Base-by-base conservation (phyloP, 2,113 vertebrate genomes). In the Tetrao urogallus region DNA sequence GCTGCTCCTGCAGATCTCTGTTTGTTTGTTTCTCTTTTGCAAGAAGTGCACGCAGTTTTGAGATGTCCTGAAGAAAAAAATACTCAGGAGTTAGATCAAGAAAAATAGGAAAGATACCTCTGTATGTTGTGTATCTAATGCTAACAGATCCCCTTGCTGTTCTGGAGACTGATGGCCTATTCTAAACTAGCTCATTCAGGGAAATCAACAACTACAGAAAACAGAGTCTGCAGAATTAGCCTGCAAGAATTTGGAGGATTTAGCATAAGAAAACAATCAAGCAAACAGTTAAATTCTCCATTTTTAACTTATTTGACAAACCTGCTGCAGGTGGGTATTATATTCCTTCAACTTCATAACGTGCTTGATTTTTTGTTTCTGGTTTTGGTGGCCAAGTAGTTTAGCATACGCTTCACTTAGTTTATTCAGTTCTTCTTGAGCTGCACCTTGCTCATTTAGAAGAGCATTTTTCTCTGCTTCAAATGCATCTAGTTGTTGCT, bases 321-420 rank as follows among this genome's bases (percentile, higher is more conserved):
- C 99, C 98, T 98, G 98, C 96, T 98, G 99, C 9, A 99, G 97
- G 45, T 97, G 86, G 12, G 95, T 75, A 42, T 99, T 99, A 86
- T 99, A 99, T 71, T 99, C 98, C 89, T 99, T 99, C 50, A 99
- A 40, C 91, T 99, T 99, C 97, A 99, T 97, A 89, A 99, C 98
- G 56, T 99, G 99, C 83, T 98, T 99, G 96, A 99, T 99, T 98
- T 99, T 99, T 97, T 99, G 99, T 93, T 98, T 99, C 94, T 99
- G 98, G 97, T 99, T 99, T 95, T 99, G 99, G 94, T 99, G 99
- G 52, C 99, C 99, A 88, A 99, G 97, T 82, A 99, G 97, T 40
- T 97, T 98, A 32, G 98, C 98, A 50, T 99, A 99, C 0, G 99
- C 99, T 25, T 98, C 98, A 6, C 98, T 98, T 58, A 99, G 74